Percentiles rank a stretch among this genome's conserved stretches.
Evolutionary conservation across 2,888 invertebrate genomes (phyloP).

Genomic region (Sphinx pinastri): DNA sequence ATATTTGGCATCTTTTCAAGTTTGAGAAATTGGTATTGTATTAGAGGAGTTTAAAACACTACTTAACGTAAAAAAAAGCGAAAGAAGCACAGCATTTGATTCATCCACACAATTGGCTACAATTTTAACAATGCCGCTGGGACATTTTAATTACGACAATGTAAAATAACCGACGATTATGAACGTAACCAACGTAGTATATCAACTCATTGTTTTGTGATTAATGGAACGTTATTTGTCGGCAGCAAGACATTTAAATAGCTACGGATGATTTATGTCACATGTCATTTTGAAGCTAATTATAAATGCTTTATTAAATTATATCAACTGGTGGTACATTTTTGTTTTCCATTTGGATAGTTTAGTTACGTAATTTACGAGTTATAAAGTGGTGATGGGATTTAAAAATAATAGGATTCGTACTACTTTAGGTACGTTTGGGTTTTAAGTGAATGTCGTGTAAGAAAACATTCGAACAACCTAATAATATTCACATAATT

Average conservation of each 20-base stretch:
- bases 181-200: conserved; percentile 11
- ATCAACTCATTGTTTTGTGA: conserved; percentile 23
- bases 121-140: conserved; percentile 10
- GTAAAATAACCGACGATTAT: conserved; percentile 22
- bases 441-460: no score
- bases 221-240: conserved; percentile 20
- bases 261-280: conserved; percentile 16
- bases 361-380: no score
- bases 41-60: no score
- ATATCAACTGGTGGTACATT: not conserved
- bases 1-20: no score
- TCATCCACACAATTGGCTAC: conserved; percentile 9
- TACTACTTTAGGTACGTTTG: no score
- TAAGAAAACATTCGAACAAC: no score
- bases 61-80: no score
- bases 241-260: conserved; percentile 21
- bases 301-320: conserved; percentile 17
- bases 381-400: no score
- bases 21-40: no score
- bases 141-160: conserved; percentile 17
- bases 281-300: conserved; percentile 20
- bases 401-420: no score
- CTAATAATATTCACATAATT: no score
- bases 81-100: not conserved
- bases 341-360: not conserved